Percentiles rank a stretch among this genome's conserved stretches.
Evolutionary conservation across 2,888 invertebrate species (phyloP).

Genomic region (Sycophila texana): DNA sequence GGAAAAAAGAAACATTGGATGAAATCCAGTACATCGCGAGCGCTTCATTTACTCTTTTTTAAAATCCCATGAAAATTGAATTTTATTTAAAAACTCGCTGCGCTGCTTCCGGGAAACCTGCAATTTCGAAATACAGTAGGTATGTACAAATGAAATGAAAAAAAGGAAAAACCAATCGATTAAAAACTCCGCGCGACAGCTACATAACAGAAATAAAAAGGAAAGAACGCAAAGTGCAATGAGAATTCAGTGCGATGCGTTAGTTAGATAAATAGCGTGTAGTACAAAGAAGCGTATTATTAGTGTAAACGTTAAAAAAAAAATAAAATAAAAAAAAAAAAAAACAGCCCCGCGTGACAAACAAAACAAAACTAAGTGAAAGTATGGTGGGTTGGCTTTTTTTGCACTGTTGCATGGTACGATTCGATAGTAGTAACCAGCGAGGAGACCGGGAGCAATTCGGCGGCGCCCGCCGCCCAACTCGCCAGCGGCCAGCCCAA

Average conservation of each 20-base stretch:
- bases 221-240: no score
- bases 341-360: conserved; percentile 41
- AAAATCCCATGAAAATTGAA: not conserved
- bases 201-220: no score
- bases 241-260: no score
- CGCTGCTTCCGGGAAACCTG: no score
- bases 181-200: no score
- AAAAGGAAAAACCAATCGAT: no score
- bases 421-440: conserved; percentile 74
- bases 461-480: conserved; percentile 74
- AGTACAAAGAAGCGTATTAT: not conserved
- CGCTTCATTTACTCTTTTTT: not conserved
- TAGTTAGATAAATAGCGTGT: not conserved
- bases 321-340: conserved; percentile 17
- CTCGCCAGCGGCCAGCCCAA: conserved; percentile 78
- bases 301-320: not conserved
- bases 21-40: not conserved
- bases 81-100: no score
- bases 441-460: conserved; percentile 74
- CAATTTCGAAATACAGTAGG: no score
- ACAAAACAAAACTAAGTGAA: conserved; percentile 67
- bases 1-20: no score
- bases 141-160: no score
- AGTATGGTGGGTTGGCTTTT: conserved; percentile 74
- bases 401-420: conserved; percentile 76